Evolutionary conservation across 2,797 vertebrate species (phyloP), one percentile per base, ranked within the genome.

Genomic region (Gorsachius magnificus): DNA sequence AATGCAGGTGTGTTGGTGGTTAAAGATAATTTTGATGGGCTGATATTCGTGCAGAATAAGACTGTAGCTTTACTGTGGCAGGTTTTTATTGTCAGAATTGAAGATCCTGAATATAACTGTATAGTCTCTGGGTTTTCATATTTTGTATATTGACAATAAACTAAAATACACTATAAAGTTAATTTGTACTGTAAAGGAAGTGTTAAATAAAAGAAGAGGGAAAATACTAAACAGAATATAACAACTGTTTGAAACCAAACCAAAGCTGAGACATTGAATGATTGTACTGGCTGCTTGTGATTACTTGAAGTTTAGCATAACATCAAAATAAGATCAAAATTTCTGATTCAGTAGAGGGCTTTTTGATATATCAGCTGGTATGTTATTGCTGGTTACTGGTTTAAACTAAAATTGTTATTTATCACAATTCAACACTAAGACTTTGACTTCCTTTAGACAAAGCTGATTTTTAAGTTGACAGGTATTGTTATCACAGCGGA

Each of bases 401-500:
- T 97, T 96, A 86, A 96, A 97, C 71, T 88, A 86, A 97, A 97
- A 97, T 96, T 89, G 36, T 57, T 90, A 86, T 93, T 97, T 98
- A 96, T 91, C 21, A 75, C 78, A 53, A 76, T 97, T 84, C 48
- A 85, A 76, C 86, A 41, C 89, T 91, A 60, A 90, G 95, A 93
- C 66, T 94, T 88, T 92, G 53, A 94, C 70, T 94, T 97, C 63
- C 41, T 93, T 71, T 89, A 84, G 63, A 95, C n/a, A 85, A 97
- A 92, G 76, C 76, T 93, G 51, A 1, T 86, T 97, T 96, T 97
- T 95, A 84, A 97, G 93, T 96, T 97, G 97, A 96, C 79, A 98
- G 93, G 93, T 97, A 97, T 96, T 96, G 93, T 97, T 98, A 97
- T 97, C 97, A 97, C 96, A 96, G 94, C 65, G 29, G 95, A 98